Evolutionary conservation across 2,797 vertebrate species (phyloP), one percentile per base, ranked within the genome.

Genomic region (Garrulus glandarius): DNA sequence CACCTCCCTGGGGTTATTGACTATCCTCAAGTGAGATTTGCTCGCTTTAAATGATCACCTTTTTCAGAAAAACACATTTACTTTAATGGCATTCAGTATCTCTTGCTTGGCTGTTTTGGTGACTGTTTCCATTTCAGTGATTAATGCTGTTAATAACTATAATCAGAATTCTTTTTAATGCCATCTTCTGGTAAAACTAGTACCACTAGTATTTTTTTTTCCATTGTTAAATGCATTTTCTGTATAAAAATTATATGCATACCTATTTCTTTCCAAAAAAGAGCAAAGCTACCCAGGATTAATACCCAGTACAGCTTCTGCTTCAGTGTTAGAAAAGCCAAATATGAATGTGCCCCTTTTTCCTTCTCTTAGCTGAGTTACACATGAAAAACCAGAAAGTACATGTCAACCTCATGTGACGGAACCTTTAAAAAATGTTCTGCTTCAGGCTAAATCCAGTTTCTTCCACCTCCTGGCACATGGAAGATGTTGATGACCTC

Each of bases 401-500:
- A 16, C 0, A 0, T 1, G 1, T 41, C 67, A 71, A 29, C 12
- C 20, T 84, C 29, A 2, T 20, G 27, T 0, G 4, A 53, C 9
- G 10, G 43, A 78, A 49, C 56, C 49, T 93, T 85, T 80, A 46
- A 78, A 91, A 83, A 65, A 27, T 17, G 2, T 37, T 50, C 61
- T 68, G 22, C 60, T 95, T 82, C n/a, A 59, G 36, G 46, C 68
- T 77, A 49, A 87, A 64, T 21, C 39, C 0, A 1, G 14, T 78
- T 89, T 80, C 36, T 55, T 87, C 39, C 3, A 27, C 43, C n/a
- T 89, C 27, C 39, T 80, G 60, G 64, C 49, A 22, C 30, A 17
- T 0, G 1, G 41, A 80, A 50, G 61, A 32, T 32, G 27, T 16
- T 24, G 20, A 37, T 29, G 71, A 85, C n/a, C 60, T 83, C 84